A percentile compares a stretch with the other conserved stretches of the same genome.
Conservation (phyloP, 2,888 invertebrate species). For the Trissoscelio sp. region DNA sequence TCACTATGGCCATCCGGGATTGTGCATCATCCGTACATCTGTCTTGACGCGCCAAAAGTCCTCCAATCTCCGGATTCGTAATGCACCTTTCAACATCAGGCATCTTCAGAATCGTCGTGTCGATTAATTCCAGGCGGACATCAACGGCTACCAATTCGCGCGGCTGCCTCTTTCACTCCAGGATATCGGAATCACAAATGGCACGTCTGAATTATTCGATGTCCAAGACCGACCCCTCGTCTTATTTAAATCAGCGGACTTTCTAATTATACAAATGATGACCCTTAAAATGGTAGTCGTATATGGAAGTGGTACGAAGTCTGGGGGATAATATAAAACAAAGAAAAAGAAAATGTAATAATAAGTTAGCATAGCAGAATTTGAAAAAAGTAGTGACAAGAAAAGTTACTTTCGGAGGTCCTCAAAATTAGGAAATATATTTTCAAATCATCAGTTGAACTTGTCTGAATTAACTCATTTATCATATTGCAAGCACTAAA, state of each 20-base stretch:
- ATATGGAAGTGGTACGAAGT: too few species aligned
- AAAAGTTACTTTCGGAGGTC: too few species aligned
- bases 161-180: constrained; percentile 71
- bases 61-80: constrained; percentile 76
- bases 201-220: constrained; percentile 61
- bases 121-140: constrained; percentile 75
- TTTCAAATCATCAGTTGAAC: too few species aligned
- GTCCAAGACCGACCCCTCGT: constrained; percentile 18
- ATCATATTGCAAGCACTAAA: too few species aligned
- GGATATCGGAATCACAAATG: constrained; percentile 64
- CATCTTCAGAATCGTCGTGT: constrained; percentile 72
- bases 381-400: too few species aligned
- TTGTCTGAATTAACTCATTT: too few species aligned
- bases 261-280: constrained; percentile 35
- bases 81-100: constrained; percentile 79
- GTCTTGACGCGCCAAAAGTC: constrained; percentile 69
- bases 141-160: constrained; percentile 71
- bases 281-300: too few species aligned
- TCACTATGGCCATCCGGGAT: constrained; percentile 63
- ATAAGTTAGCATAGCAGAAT: too few species aligned
- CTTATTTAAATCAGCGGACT: constrained; percentile 40
- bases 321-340: too few species aligned
- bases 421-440: too few species aligned
- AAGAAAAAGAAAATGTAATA: too few species aligned
- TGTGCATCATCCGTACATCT: constrained; percentile 66